Evolutionary conservation across 1,140 invertebrate genomes (phyloP), one percentile per base, ranked within the genome.

Genomic region (Bombus consobrinus): DNA sequence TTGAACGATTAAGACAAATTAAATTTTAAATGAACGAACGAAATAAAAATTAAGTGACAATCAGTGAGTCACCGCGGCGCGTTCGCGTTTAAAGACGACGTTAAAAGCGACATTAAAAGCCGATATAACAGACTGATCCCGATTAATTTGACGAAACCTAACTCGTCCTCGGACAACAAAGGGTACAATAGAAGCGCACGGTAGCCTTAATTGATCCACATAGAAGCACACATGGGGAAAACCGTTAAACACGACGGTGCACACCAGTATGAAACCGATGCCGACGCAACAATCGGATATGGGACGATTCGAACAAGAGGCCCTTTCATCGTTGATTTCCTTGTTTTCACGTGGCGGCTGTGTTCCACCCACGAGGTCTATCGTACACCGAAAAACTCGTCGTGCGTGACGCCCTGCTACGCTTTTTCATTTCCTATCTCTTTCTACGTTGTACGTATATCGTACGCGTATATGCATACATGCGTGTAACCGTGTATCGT

Each of bases 301-400:
- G 79, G 89, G 74, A 89, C 88, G 81, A 88, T 72, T 76, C 80
- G 83, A 88, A 90, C 89, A 90, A 88, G 72, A 79, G 89, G 73
- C 15, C 69, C 87, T 90, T 90, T 90, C 89, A 88, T 90, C 87
- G 62, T 81, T 77, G 62, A 73, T 90, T 90, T 88, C 86, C 87
- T 90, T 90, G 89, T 90, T 90, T 90, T 86, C 89, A 86, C 76
- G 83, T 80, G 83, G 84, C 81, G 69, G 74, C 39, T 74, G 81
- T 85, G 77, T 87, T 90, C 88, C 72, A 77, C 76, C 79, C 79
- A 86, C 84, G 69, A 83, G 22, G 22, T 53, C 18, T 53, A 22
- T 53, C 82, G 74, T 77, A 79, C 37, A 68, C 73, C 85, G 85
- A 77, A 73, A 84, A 84, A 64, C 87, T 43, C 76, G 64, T 62